Conservation (phyloP, 2,888 invertebrate species). For the Aromia moschata region DNA sequence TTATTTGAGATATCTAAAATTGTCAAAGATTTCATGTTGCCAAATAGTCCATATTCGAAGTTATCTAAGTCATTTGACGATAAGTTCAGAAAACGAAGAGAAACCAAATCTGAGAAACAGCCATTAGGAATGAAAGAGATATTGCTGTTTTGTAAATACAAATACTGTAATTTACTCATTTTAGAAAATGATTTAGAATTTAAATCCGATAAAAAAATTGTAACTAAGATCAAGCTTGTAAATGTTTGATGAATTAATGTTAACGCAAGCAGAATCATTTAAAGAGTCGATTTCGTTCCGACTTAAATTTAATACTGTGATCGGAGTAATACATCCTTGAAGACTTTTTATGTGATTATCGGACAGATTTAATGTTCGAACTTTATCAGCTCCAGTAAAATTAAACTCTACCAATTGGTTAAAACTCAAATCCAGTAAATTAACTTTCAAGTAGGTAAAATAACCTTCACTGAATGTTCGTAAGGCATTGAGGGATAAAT, state of each 20-base stretch:
- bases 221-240: neutral
- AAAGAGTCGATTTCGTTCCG: neutral
- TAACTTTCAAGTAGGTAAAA: neutral
- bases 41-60: slow-evolving; percentile 28
- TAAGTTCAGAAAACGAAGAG: slow-evolving; percentile 23
- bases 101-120: slow-evolving; percentile 14
- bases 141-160: slow-evolving; percentile 26
- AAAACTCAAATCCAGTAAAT: neutral
- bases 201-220: slow-evolving; percentile 4
- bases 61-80: slow-evolving; percentile 20
- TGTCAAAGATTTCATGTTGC: slow-evolving; percentile 14
- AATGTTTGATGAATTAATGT: neutral
- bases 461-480: neutral
- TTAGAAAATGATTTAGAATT: neutral
- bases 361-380: slow-evolving; percentile 9
- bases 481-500: slow-evolving; percentile 9
- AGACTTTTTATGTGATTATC: slow-evolving; percentile 6
- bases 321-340: neutral
- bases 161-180: slow-evolving; percentile 9
- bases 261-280: neutral
- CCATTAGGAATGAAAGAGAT: slow-evolving; percentile 16
- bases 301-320: slow-evolving; percentile 4
- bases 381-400: neutral
- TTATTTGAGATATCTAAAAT: slow-evolving; percentile 28
- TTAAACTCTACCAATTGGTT: neutral